Evolutionary conservation across 1,140 invertebrate genomes (phyloP).

Genomic region (Chelonus insularis): DNA sequence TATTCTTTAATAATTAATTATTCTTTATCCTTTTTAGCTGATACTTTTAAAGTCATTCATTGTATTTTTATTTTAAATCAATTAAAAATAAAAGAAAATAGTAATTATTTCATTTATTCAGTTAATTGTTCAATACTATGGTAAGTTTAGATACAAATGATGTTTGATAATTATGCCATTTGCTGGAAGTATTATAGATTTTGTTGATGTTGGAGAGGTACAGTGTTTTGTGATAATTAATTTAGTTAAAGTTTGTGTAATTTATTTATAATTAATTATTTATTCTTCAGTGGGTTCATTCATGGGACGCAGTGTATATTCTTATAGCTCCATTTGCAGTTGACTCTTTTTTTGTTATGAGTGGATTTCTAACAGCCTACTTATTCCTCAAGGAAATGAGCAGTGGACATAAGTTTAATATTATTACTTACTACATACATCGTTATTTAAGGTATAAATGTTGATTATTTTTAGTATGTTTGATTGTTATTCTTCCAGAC

Average conservation of each 20-base stretch:
- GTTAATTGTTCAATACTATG: no score
- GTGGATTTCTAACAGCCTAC: constrained; percentile 66
- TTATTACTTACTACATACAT: constrained; percentile 47
- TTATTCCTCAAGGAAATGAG: constrained; percentile 58
- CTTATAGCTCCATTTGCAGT: constrained; percentile 53
- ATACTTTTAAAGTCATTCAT: no score
- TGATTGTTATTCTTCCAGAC: no score
- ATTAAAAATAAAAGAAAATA: no score
- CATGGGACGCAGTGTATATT: constrained; percentile 40
- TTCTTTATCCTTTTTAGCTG: no score
- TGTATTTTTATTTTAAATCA: no score
- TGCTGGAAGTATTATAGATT: background rate
- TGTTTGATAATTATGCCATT: background rate
- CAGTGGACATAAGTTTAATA: constrained; percentile 45
- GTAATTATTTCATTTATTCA: no score
- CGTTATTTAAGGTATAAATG: constrained; percentile 45
- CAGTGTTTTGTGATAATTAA: background rate
- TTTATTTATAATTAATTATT: background rate
- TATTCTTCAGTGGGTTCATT: constrained; percentile 31
- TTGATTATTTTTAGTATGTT: no score
- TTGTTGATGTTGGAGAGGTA: background rate
- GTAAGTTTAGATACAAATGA: no score
- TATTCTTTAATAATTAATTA: no score
- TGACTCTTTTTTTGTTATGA: constrained; percentile 64
- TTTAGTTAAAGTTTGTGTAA: background rate